Evolutionary conservation across 2,797 vertebrate species (phyloP).

Genomic region (Chelidonichthys spinosus): DNA sequence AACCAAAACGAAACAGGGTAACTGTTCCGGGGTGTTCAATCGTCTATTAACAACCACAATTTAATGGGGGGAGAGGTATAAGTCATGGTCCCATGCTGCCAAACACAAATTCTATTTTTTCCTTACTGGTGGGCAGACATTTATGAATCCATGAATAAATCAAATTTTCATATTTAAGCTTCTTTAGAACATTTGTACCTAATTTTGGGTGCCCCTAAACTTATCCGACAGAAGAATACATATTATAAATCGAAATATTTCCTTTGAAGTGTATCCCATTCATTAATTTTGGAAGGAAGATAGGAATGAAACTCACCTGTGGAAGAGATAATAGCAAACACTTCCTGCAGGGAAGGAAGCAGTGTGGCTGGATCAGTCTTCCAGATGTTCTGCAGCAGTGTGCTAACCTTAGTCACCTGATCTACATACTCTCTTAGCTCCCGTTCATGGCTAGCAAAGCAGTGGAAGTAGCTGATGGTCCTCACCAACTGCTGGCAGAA

Average conservation of each 20-base stretch:
- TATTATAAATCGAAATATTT: no score
- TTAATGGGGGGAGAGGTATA: neutral
- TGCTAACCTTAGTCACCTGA: conserved; percentile 94
- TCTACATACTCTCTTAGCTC: conserved; percentile 94
- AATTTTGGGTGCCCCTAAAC: neutral
- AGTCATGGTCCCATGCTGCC: conserved; percentile 7
- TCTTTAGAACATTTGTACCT: neutral
- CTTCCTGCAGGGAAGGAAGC: conserved; percentile 95
- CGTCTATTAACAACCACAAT: conserved; percentile 20
- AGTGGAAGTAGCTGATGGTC: conserved; percentile 96
- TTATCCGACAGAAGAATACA: neutral
- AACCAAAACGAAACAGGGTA: conserved; percentile 3
- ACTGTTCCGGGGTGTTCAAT: conserved; percentile 7
- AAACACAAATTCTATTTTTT: conserved; percentile 11
- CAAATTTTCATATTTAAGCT: neutral
- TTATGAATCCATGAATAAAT: conserved; percentile 6
- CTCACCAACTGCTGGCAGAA: conserved; percentile 98
- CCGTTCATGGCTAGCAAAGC: conserved; percentile 87
- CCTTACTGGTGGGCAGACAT: neutral
- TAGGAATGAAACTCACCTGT: conserved; percentile 85
- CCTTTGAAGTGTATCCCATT: no score
- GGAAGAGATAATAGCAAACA: conserved; percentile 96
- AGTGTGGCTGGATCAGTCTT: conserved; percentile 93
- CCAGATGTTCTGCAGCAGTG: conserved; percentile 94
- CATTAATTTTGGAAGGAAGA: neutral